Conservation (phyloP, 2,797 vertebrate genomes). For the Cichlasoma orientale region DNA sequence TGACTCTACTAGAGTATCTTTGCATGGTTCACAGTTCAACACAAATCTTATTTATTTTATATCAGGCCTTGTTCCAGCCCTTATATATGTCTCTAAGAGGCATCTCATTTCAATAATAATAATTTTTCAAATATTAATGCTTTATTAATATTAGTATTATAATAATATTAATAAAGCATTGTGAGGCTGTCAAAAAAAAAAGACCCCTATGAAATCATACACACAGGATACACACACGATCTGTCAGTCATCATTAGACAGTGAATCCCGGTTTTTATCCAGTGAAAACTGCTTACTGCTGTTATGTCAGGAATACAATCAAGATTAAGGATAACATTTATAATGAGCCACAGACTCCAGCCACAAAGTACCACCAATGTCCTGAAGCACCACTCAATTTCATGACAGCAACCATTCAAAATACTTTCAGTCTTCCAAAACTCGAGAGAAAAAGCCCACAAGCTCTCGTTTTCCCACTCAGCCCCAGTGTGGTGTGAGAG, state of each 20-base stretch:
- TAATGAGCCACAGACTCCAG: constrained; percentile 40
- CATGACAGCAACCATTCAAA: constrained; percentile 49
- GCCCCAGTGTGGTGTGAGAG: constrained; percentile 18
- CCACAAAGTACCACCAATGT: constrained; percentile 45
- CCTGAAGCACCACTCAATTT: constrained; percentile 27
- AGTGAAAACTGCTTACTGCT: constrained; percentile 8
- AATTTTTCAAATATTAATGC: background rate
- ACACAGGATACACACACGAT: background rate
- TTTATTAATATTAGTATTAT: background rate
- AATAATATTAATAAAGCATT: background rate
- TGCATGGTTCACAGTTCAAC: background rate
- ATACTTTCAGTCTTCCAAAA: constrained; percentile 39
- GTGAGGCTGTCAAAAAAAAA: background rate
- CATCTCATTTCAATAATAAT: no score
- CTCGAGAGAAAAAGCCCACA: constrained; percentile 29
- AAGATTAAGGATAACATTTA: constrained; percentile 37
- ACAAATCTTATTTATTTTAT: background rate
- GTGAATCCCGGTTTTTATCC: background rate
- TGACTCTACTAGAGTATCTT: background rate
- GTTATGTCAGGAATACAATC: constrained; percentile 22
- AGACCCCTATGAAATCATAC: no score
- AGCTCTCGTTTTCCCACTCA: background rate
- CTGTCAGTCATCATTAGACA: background rate
- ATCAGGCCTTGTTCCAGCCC: background rate
- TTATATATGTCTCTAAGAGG: no score